Evolutionary conservation across 2,113 vertebrate genomes (phyloP).

Genomic region (Sula dactylatra): DNA sequence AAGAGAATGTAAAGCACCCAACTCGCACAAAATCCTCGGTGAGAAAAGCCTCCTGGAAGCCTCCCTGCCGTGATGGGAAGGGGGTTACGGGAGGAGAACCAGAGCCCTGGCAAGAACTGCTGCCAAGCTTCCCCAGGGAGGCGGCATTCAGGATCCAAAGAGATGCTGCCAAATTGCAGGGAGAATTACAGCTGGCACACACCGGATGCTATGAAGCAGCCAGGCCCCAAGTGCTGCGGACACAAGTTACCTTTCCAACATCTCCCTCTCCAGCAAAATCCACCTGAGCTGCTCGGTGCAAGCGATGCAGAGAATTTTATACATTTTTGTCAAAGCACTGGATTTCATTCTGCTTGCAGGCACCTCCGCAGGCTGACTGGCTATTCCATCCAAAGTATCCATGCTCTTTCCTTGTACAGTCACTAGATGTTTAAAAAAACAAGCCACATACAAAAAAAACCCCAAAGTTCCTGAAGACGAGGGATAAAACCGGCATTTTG

Average conservation of each 20-base stretch:
- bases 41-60: neutral
- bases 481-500: neutral
- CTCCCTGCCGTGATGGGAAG: rapidly evolving
- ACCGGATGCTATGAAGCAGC: neutral
- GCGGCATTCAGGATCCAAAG: neutral
- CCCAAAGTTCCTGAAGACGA: neutral
- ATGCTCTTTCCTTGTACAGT: neutral
- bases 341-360: neutral
- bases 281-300: neutral
- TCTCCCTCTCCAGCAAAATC: neutral
- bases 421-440: neutral
- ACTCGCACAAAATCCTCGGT: neutral
- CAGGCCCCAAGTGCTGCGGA: rapidly evolving
- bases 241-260: neutral
- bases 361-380: neutral
- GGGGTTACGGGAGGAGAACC: neutral
- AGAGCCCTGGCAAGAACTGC: neutral
- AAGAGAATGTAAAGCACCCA: neutral
- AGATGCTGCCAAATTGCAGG: neutral
- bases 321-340: neutral
- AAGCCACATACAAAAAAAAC: too few species aligned
- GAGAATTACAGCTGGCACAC: neutral
- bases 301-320: rapidly evolving
- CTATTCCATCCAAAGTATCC: neutral
- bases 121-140: neutral